Evolutionary conservation across 2,888 invertebrate species (phyloP), one percentile per base, ranked within the genome.

Genomic region (Drosophila tripunctata): DNA sequence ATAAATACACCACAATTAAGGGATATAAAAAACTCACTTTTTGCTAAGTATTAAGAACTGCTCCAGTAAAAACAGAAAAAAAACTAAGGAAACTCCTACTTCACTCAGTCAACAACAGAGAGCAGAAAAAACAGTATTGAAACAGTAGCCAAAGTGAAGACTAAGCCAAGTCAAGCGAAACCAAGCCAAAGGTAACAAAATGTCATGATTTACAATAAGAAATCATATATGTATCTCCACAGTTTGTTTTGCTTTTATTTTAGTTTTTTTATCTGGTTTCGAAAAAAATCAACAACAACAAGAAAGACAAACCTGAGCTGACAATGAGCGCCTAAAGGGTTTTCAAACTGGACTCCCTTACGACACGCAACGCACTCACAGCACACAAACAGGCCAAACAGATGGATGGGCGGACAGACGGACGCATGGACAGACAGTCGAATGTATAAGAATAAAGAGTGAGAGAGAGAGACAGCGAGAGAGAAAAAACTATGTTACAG

Each of bases 121-220:
- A n/a, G n/a, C n/a, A n/a, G n/a, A n/a, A n/a, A n/a, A n/a, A n/a
- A n/a, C n/a, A n/a, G n/a, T 47, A 51, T 52, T 52, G 62, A 77
- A 81, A 83, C 81, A 67, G 81, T 83, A 81, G 87, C 81, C 67
- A 57, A n/a, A 64, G 14, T 3, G 10, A 31, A 66, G 66, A 82
- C 67, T 65, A 64, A 63, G 66, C 47, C 67, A 44, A 67, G 67
- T 60, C 65, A 70, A 74, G 45, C 31, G 30, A 45, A 45, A 45
- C 55, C 71, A 41, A 69, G 65, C 60, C 65, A 71, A 72, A 76
- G 62, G 71, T 67, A 86, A 77, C 75, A 77, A 77, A 81, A 81
- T 86, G 87, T 83, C 87, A 86, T 81, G 80, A 81, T 83, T 81
- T 83, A 86, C 87, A 81, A 84, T 83, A 78, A 69, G 84, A 83